These are phyloP conservation scores for Girardinus metallicus DNA, from an alignment of 2,797 vertebrate species.

Conservation along the genomic window DNA sequence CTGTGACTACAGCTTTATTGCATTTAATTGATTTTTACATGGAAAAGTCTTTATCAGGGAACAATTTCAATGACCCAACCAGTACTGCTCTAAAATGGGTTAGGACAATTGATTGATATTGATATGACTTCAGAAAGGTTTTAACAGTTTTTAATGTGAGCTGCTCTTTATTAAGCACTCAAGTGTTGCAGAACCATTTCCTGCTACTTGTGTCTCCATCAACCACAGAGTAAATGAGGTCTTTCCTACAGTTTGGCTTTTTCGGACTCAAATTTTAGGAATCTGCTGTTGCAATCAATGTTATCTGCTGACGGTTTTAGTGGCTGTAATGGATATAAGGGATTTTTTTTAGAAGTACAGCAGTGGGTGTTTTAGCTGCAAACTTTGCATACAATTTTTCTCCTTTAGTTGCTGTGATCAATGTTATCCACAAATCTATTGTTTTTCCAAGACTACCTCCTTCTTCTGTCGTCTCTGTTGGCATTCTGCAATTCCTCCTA, in stretches of 20 bases:
- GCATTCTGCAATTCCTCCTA: background rate
- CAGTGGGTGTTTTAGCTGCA: background rate
- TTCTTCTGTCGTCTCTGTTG: background rate
- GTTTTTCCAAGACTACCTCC: background rate
- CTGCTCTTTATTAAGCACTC: background rate
- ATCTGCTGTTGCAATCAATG: background rate
- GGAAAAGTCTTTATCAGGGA: background rate
- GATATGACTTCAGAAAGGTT: background rate
- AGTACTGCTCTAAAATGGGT: background rate
- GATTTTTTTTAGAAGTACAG: background rate
- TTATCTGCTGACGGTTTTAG: background rate
- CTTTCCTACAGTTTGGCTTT: background rate
- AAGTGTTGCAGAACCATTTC: background rate
- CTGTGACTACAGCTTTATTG: background rate
- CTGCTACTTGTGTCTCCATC: background rate
- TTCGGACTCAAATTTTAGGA: background rate
- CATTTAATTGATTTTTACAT: conserved; percentile 3
- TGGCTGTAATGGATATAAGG: background rate
- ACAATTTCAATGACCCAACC: background rate
- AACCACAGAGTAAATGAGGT: background rate
- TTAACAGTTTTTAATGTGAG: background rate
- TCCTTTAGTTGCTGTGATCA: background rate
- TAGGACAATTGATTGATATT: background rate
- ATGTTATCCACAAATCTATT: background rate
- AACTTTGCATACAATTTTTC: no score